Conservation (phyloP, 2,888 invertebrate species). For the Agelastica alni region DNA sequence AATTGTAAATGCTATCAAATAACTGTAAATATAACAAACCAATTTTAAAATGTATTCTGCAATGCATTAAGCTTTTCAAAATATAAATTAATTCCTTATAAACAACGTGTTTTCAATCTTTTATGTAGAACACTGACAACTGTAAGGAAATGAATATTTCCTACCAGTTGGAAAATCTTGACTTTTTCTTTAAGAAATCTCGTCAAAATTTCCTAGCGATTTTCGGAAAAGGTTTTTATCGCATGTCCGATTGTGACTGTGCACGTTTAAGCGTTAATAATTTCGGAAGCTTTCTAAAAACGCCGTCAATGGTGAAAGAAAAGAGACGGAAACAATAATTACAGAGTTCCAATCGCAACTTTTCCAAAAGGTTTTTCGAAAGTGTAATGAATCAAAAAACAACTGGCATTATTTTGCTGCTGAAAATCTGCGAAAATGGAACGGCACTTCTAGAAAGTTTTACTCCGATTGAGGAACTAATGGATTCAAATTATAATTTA, state of each 20-base stretch:
- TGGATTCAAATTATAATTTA: slow-evolving; percentile 24
- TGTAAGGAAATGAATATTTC: too few species aligned
- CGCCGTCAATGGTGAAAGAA: slow-evolving; percentile 7
- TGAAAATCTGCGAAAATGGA: slow-evolving; percentile 14
- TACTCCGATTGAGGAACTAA: slow-evolving; percentile 18
- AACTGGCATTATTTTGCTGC: slow-evolving; percentile 12
- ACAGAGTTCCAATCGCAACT: slow-evolving; percentile 11
- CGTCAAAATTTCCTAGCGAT: neutral
- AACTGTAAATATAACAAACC: too few species aligned
- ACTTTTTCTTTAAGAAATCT: neutral
- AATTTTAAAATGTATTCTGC: too few species aligned
- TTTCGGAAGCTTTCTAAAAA: slow-evolving; percentile 1
- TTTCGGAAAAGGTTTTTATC: neutral
- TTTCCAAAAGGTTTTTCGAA: slow-evolving; percentile 15
- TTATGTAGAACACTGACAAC: too few species aligned
- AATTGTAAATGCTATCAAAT: too few species aligned
- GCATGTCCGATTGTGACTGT: too few species aligned
- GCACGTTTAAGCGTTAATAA: too few species aligned
- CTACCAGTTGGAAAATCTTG: too few species aligned
- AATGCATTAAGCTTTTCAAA: too few species aligned
- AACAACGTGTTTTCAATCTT: too few species aligned
- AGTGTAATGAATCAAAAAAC: slow-evolving; percentile 25
- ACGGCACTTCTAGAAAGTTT: slow-evolving; percentile 14
- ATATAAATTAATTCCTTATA: too few species aligned
- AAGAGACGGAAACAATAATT: slow-evolving; percentile 21